These are phyloP conservation scores for Zosterops japonicus DNA, from an alignment of 2,113 vertebrate species.

Conservation along the genomic window DNA sequence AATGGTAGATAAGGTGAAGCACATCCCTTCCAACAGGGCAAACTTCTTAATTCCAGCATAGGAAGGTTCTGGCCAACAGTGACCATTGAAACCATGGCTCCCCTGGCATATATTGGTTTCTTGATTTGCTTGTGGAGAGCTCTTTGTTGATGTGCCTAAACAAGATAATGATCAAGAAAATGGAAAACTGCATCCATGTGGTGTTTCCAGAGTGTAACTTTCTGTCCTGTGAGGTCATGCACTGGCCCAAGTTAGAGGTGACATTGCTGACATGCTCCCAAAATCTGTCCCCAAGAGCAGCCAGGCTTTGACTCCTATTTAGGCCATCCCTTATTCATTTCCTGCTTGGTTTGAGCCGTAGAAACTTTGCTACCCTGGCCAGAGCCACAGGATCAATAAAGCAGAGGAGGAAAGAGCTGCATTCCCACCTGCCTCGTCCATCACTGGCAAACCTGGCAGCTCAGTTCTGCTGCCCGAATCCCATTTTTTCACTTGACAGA, in stretches of 20 bases:
- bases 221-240: neutral
- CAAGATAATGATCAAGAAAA: neutral
- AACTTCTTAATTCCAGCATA: neutral
- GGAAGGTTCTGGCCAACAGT: neutral
- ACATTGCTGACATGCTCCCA: neutral
- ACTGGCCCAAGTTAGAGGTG: neutral
- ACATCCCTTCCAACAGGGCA: neutral
- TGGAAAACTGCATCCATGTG: neutral
- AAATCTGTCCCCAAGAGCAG: neutral
- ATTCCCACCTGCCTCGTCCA: slow-evolving; percentile 38
- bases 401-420: neutral
- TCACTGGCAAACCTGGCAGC: slow-evolving; percentile 44
- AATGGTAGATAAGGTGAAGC: neutral
- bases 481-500: slow-evolving; percentile 61
- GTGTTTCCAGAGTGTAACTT: neutral
- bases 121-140: neutral
- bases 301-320: neutral
- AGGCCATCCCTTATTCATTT: neutral
- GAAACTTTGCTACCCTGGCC: neutral
- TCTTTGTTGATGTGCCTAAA: neutral
- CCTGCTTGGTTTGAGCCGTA: neutral
- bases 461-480: neutral
- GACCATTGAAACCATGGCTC: fast-evolving
- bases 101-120: fast-evolving
- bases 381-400: slow-evolving; percentile 38